Conservation (phyloP, 2,888 invertebrate genomes). For the Stratiomys singularior region DNA sequence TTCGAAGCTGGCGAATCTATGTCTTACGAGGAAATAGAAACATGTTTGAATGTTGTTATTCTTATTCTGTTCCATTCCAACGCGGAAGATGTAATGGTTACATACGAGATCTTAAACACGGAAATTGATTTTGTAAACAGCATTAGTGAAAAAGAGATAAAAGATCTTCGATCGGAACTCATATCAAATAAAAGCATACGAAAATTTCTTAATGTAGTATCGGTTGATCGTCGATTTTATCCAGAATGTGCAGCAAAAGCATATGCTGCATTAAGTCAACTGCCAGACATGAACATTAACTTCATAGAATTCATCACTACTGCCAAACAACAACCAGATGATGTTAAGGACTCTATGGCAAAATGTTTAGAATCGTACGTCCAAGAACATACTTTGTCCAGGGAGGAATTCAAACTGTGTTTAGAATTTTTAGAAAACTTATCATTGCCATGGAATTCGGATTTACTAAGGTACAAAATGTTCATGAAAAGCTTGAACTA, state of each 20-base stretch:
- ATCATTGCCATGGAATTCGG: constrained; percentile 44
- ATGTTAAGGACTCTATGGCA: constrained; percentile 33
- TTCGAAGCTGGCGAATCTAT: background rate
- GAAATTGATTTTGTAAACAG: constrained; percentile 40
- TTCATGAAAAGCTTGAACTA: background rate
- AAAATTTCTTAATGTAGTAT: constrained; percentile 24
- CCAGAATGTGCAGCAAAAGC: constrained; percentile 47
- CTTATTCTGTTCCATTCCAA: background rate
- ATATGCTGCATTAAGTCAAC: constrained; percentile 45
- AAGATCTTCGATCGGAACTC: background rate
- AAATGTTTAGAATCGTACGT: constrained; percentile 27
- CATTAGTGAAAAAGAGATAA: background rate
- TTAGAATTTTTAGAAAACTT: constrained; percentile 42
- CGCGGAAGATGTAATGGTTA: background rate
- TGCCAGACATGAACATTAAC: background rate
- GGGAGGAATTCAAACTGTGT: background rate
- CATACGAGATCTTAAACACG: constrained; percentile 11
- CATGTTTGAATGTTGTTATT: constrained; percentile 39
- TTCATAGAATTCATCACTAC: background rate
- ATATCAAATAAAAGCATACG: background rate
- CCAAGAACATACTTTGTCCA: background rate
- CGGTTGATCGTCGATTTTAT: constrained; percentile 33
- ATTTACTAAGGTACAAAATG: constrained; percentile 44
- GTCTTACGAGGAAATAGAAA: constrained; percentile 42
- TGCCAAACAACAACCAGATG: constrained; percentile 17